phyloP scores from a whole-genome alignment of 1,140 invertebrate species.

The Stegodyphus mimosarum region DNA sequence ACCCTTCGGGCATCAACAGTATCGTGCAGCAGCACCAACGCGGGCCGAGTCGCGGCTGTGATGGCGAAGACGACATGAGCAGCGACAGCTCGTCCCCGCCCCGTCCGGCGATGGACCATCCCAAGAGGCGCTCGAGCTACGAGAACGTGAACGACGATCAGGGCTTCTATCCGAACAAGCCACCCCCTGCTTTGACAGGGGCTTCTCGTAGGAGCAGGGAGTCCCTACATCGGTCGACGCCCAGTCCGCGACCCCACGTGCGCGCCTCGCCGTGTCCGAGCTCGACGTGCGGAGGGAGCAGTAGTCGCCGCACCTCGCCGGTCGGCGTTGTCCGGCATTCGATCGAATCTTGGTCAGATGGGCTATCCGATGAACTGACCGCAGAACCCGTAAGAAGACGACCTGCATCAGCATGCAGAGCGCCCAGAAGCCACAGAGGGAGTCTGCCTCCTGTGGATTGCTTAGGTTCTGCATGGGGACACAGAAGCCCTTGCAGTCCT shows the following conservation, averaged over 20 bases:
- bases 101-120: not conserved
- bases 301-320: not conserved
- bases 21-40: constrained; percentile 29
- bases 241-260: not conserved
- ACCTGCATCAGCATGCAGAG: constrained; percentile 23
- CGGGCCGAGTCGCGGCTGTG: not conserved
- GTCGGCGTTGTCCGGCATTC: not conserved
- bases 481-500: not conserved
- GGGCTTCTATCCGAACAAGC: constrained; percentile 23
- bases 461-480: not conserved
- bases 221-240: constrained; percentile 20
- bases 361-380: not conserved
- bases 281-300: not conserved
- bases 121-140: constrained; percentile 41
- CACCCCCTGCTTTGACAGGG: constrained; percentile 1
- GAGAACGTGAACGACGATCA: constrained; percentile 21
- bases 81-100: constrained; percentile 33
- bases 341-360: not conserved
- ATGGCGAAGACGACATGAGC: constrained; percentile 39
- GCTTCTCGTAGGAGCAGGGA: not conserved
- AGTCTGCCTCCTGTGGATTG: constrained; percentile 46
- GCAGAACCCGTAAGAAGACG: constrained; percentile 10
- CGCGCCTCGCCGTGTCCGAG: not conserved
- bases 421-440: constrained; percentile 21
- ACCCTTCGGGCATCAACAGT: constrained; percentile 40